These are phyloP conservation scores for Callyntrura sp. DNA, from an alignment of 2,888 invertebrate species.

Conservation along the genomic window DNA sequence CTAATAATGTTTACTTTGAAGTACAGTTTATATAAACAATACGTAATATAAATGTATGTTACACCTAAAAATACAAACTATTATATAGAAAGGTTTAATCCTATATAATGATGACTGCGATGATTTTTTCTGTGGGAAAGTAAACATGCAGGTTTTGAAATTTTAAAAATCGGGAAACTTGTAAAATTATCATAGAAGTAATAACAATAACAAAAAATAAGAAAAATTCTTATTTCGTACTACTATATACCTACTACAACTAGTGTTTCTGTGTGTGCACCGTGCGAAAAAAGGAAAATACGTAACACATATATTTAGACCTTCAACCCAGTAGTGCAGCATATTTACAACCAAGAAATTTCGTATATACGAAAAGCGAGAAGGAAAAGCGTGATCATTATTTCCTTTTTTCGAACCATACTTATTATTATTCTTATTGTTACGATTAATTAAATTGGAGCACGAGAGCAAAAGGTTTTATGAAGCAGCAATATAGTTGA, in stretches of 20 bases:
- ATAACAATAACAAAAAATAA: constrained; percentile 47
- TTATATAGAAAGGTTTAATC: constrained; percentile 49
- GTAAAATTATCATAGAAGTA: constrained; percentile 51
- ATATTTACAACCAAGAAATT: constrained; percentile 38
- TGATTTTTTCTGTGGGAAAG: constrained; percentile 54
- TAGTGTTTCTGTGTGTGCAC: constrained; percentile 74
- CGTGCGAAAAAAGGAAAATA: constrained; percentile 66
- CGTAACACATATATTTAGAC: constrained; percentile 39
- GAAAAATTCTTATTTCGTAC: constrained; percentile 51
- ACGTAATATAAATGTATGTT: constrained; percentile 39
- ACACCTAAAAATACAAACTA: constrained; percentile 51
- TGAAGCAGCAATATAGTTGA: constrained; percentile 75
- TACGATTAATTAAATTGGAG: constrained; percentile 30
- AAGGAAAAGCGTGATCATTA: constrained; percentile 52
- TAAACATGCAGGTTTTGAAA: constrained; percentile 37
- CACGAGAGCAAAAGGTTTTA: constrained; percentile 63
- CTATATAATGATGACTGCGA: constrained; percentile 56
- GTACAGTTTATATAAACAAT: constrained; percentile 68
- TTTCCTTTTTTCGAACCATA: constrained; percentile 43
- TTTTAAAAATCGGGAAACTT: constrained; percentile 49
- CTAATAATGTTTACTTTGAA: constrained; percentile 55
- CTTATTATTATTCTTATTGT: neutral
- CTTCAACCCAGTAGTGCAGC: constrained; percentile 41
- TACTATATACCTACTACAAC: constrained; percentile 8
- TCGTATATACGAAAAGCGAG: constrained; percentile 16